These are phyloP conservation scores for Physella acuta DNA, from an alignment of 1,140 invertebrate genomes.

Conservation along the genomic window DNA sequence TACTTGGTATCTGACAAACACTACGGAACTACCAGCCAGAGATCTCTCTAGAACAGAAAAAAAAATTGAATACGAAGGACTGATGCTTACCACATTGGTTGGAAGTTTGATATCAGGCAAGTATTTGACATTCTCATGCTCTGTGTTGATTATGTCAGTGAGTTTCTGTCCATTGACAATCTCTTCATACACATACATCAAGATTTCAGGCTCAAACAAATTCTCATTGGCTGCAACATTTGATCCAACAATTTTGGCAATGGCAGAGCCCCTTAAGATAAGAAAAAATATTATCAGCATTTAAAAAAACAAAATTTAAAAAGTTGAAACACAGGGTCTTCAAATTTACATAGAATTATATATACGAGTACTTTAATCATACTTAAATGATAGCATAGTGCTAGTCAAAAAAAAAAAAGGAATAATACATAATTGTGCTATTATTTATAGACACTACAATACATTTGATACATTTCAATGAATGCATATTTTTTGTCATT, in stretches of 20 bases:
- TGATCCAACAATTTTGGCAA: constrained; percentile 93
- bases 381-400: no score
- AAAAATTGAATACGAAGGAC: no score
- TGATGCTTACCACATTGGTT: constrained; percentile 62
- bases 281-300: constrained; percentile 18
- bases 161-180: constrained; percentile 91
- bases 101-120: constrained; percentile 92
- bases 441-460: no score
- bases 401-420: no score
- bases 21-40: no score
- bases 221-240: constrained; percentile 72
- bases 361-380: no score
- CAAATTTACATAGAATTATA: no score
- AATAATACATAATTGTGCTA: no score
- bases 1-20: no score
- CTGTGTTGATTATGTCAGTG: constrained; percentile 96
- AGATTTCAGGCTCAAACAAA: constrained; percentile 66
- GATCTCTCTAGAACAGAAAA: no score
- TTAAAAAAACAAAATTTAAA: not conserved
- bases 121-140: constrained; percentile 99
- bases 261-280: constrained; percentile 91
- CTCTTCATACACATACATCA: constrained; percentile 99
- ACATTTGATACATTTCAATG: no score
- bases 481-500: no score
- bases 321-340: constrained; percentile 1